phyloP scores from a whole-genome alignment of 1,140 invertebrate genomes.

The Apis cerana region DNA sequence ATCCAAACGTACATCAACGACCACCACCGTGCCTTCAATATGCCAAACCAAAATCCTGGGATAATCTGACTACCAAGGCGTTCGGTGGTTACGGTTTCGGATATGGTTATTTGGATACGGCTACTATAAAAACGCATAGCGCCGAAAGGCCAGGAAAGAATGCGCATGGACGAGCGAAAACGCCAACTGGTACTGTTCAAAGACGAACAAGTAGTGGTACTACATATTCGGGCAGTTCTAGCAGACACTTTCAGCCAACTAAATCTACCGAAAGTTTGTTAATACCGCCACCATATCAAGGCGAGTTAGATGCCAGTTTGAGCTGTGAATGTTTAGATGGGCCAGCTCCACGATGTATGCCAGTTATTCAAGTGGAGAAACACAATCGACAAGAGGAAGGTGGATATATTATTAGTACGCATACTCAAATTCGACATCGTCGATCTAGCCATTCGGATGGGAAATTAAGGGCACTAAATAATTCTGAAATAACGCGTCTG shows the following conservation, averaged over 20 bases:
- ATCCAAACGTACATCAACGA: slow-evolving; percentile 83
- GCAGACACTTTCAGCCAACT: slow-evolving; percentile 83
- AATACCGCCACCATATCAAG: slow-evolving; percentile 83
- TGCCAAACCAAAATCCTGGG: slow-evolving; percentile 92
- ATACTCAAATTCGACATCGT: slow-evolving; percentile 76
- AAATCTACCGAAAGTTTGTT: slow-evolving; percentile 91
- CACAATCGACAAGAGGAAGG: slow-evolving; percentile 68
- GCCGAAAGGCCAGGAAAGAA: slow-evolving; percentile 80
- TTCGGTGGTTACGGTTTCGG: slow-evolving; percentile 92
- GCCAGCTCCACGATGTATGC: slow-evolving; percentile 68
- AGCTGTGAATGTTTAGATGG: slow-evolving; percentile 86
- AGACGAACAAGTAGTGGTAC: slow-evolving; percentile 72
- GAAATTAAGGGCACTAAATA: slow-evolving; percentile 75
- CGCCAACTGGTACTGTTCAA: slow-evolving; percentile 80
- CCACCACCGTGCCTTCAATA: slow-evolving; percentile 83
- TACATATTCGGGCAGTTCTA: slow-evolving; percentile 74
- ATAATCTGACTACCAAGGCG: slow-evolving; percentile 91
- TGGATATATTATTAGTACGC: slow-evolving; percentile 56
- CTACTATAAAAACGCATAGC: slow-evolving; percentile 81
- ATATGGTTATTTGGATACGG: slow-evolving; percentile 89
- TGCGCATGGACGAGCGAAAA: slow-evolving; percentile 77
- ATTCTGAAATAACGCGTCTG: slow-evolving; percentile 79
- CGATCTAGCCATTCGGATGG: slow-evolving; percentile 79
- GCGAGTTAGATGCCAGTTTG: slow-evolving; percentile 83
- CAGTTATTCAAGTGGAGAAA: slow-evolving; percentile 72